phyloP scores from a whole-genome alignment of 2,797 vertebrate genomes.

The Arrhamphus sclerolepis region DNA sequence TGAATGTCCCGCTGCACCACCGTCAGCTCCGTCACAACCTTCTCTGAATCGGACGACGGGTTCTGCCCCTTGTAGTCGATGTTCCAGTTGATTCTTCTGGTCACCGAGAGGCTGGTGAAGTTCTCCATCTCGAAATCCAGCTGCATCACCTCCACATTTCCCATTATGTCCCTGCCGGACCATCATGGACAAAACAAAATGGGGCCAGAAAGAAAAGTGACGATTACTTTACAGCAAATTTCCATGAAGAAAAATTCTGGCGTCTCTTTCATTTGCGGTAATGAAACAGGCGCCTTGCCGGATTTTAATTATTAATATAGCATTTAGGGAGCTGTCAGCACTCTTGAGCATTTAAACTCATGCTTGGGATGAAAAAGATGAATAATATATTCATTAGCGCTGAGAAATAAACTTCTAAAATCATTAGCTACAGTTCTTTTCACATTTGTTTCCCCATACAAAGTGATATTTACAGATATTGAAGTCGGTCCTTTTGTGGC shows the following conservation, averaged over 20 bases:
- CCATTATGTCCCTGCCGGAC: constrained; percentile 79
- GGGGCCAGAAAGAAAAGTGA: background rate
- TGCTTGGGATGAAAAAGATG: constrained; percentile 25
- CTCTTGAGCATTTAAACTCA: constrained; percentile 35
- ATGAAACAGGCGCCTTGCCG: constrained; percentile 45
- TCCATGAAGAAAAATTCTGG: background rate
- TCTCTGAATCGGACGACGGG: constrained; percentile 89
- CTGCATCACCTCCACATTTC: constrained; percentile 93
- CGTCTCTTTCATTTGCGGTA: constrained; percentile 19
- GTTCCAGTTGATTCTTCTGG: constrained; percentile 98
- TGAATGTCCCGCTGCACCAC: constrained; percentile 97
- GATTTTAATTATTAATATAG: constrained; percentile 47
- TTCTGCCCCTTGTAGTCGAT: constrained; percentile 92
- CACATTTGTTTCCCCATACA: background rate
- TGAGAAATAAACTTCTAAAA: background rate
- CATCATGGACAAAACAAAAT: background rate
- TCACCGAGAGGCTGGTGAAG: constrained; percentile 98
- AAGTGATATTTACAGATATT: constrained; percentile 7
- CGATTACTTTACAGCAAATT: background rate
- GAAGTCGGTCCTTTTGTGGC: background rate
- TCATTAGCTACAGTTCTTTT: background rate
- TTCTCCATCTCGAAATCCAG: constrained; percentile 99
- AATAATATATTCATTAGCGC: constrained; percentile 23
- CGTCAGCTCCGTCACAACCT: constrained; percentile 94
- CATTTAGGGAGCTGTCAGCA: constrained; percentile 45